A percentile compares a stretch with the other conserved stretches of the same genome.
Evolutionary conservation across 2,888 invertebrate species (phyloP).

Genomic region (Thymelicus acteon): DNA sequence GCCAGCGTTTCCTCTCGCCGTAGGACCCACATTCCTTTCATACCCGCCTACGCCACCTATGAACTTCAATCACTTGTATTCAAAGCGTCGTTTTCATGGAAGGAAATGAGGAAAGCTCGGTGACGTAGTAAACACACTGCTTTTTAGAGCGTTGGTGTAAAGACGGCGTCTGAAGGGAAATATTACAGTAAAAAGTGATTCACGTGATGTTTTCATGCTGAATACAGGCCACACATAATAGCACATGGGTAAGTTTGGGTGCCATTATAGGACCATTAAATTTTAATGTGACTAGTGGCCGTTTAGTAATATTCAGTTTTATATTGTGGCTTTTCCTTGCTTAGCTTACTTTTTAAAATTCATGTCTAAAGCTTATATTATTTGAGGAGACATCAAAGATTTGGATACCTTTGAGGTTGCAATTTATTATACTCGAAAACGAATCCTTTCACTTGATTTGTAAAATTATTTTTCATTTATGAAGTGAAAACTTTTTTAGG

Average conservation of each 20-base stretch:
- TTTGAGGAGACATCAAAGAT: no score
- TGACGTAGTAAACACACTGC: constrained; percentile 5
- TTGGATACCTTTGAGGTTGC: no score
- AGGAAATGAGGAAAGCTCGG: constrained; percentile 13
- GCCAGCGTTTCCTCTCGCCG: neutral
- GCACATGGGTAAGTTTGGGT: neutral
- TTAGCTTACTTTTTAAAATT: no score
- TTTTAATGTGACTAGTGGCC: neutral
- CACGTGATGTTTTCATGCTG: neutral
- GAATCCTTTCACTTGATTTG: no score
- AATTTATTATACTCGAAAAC: no score
- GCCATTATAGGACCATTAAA: neutral
- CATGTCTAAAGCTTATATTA: no score
- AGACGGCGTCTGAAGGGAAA: constrained; percentile 7
- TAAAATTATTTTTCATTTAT: no score
- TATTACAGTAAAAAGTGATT: constrained; percentile 3
- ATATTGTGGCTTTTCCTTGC: no score
- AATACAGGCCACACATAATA: neutral
- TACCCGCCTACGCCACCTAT: neutral
- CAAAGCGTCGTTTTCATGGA: constrained; percentile 7
- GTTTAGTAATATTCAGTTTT: no score
- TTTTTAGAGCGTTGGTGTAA: constrained; percentile 10
- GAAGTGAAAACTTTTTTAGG: no score
- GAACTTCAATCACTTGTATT: constrained; percentile 9
- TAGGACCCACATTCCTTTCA: neutral